Base-by-base conservation (phyloP, 2,888 invertebrate genomes). In the Acheta domesticus region DNA sequence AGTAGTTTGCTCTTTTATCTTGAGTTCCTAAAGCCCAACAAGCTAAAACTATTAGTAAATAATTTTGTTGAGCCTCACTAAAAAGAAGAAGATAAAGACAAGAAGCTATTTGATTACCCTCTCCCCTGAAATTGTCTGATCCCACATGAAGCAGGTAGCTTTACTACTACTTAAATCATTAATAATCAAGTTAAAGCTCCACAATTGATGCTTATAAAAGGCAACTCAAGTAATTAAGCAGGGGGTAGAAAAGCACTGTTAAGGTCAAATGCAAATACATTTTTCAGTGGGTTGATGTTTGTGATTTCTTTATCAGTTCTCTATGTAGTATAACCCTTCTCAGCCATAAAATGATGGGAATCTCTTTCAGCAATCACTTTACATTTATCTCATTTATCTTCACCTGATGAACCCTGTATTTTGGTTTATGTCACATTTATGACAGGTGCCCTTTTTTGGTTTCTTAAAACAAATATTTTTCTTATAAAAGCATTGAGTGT, bases 101-200 rank as follows among this genome's bases (percentile, higher is more conserved):
- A 78, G 83, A 83, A 50, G 83, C 83, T 77, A 84, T 83, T 79
- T 84, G 80, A 79, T 84, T 84, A 2, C 83, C 83, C 80, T 21
- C 76, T 81, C 83, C 23, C 76, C 82, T n/a, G 80, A 82, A 75
- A 78, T 78, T 75, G 80, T 80, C 79, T 83, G 82, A 77, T 80
- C 80, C 84, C 83, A 84, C 83, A 83, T 83, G 75, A 76, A 74
- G 74, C 79, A 79, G 77, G 78, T 48, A 14, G 76, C 48, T 36
- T 76, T n/a, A 23, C 2, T 36, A 12, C 19, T 62, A 48, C 49
- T n/a, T n/a, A 23, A 49, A 50, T 78, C 75, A 78, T 78, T 48
- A 23, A 78, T n/a, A 23, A 74, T 78, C 23, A 73, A 21, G 49
- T 75, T 78, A 20, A 48, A 78, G 19, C 1, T n/a, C 48, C 75